Percentiles rank a stretch among this genome's conserved stretches.
These are phyloP conservation scores for Peromyscus leucopus DNA, from an alignment of 2,113 vertebrate species.

Conservation along the genomic window DNA sequence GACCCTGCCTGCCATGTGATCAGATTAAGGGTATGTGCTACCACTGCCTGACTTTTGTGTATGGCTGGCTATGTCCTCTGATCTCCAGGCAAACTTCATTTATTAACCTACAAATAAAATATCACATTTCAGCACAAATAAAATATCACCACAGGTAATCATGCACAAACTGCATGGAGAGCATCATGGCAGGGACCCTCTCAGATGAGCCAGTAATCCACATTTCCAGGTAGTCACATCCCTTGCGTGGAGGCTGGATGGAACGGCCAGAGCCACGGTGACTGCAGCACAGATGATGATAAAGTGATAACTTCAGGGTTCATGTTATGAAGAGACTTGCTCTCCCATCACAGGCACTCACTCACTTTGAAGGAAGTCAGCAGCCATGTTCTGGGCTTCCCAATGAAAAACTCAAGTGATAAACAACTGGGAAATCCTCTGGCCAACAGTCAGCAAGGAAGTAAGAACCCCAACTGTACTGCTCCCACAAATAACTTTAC, in stretches of 20 bases:
- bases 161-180: rapidly evolving
- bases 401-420: not conserved
- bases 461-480: not conserved
- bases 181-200: not conserved
- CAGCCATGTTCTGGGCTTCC: not conserved
- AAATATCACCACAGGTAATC: not conserved
- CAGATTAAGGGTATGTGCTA: no score
- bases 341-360: not conserved
- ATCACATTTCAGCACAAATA: no score
- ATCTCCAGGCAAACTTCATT: no score
- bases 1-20: no score
- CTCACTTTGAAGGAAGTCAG: not conserved
- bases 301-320: not conserved
- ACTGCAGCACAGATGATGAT: not conserved
- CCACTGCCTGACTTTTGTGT: no score
- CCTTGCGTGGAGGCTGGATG: not conserved
- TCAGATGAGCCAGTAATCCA: no score
- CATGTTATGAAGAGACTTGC: not conserved
- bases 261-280: not conserved
- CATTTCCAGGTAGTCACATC: not conserved
- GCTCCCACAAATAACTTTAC: not conserved
- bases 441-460: not conserved
- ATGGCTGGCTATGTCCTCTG: no score
- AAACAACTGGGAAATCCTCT: not conserved
- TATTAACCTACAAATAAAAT: no score